Percentiles rank a stretch among this genome's conserved stretches.
These are phyloP conservation scores for Maccullochella peelii DNA, from an alignment of 2,113 vertebrate species.

Conservation along the genomic window DNA sequence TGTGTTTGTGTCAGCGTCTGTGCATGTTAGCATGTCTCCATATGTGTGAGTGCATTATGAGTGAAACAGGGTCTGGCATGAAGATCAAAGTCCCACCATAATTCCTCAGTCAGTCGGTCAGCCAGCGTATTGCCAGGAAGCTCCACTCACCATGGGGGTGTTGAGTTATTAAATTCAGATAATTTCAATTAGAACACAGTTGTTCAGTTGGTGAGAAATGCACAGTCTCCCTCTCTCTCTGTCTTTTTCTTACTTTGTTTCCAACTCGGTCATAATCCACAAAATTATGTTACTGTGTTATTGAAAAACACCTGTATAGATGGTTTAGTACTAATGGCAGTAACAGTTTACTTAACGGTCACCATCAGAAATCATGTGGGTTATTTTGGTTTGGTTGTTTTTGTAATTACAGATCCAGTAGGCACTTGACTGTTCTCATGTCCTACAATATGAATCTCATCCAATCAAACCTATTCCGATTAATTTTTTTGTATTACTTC, in stretches of 20 bases:
- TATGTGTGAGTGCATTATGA: conserved; percentile 64
- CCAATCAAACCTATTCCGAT: conserved; percentile 29
- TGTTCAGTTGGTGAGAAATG: conserved; percentile 51
- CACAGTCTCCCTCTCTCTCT: background rate
- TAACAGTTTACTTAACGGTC: background rate
- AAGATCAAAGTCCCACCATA: conserved; percentile 77
- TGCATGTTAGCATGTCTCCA: conserved; percentile 57
- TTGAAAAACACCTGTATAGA: background rate
- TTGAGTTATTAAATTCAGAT: conserved; percentile 66
- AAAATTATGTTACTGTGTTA: background rate
- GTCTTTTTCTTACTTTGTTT: conserved; percentile 3
- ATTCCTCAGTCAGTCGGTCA: conserved; percentile 48
- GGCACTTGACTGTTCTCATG: background rate
- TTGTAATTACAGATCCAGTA: background rate
- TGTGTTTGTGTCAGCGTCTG: conserved; percentile 60
- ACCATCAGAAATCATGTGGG: background rate
- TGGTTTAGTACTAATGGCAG: background rate
- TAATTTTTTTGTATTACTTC: conserved; percentile 22
- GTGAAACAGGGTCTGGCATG: conserved; percentile 66
- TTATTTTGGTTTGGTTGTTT: background rate
- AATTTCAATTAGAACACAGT: conserved; percentile 70
- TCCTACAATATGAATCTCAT: conserved; percentile 2
- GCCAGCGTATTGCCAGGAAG: conserved; percentile 69
- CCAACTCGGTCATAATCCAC: background rate
- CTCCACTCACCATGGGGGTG: conserved; percentile 55